These are phyloP conservation scores for Drosophila teissieri DNA, from an alignment of 1,140 invertebrate species.

Conservation along the genomic window DNA sequence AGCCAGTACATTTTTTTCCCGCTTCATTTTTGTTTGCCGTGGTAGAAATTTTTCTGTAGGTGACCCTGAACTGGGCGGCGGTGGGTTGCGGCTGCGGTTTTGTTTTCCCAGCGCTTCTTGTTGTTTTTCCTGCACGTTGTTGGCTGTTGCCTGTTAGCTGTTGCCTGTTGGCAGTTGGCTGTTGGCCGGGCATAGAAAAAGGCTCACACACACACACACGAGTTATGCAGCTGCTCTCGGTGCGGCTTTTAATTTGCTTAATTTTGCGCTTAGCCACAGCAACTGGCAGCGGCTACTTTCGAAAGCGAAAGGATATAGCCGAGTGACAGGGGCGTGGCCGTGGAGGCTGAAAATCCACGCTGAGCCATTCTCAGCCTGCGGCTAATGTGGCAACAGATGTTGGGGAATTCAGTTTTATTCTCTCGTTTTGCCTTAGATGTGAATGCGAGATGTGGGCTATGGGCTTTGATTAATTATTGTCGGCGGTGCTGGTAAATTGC, in stretches of 20 bases:
- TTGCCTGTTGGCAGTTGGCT: neutral
- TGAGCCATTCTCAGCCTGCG: constrained; percentile 27
- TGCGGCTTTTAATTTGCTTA: constrained; percentile 82
- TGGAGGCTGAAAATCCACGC: constrained; percentile 3
- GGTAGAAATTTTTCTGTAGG: constrained; percentile 55
- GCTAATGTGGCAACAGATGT: constrained; percentile 78
- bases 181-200: constrained; percentile 31
- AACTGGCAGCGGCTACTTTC: constrained; percentile 63
- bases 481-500: neutral
- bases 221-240: constrained; percentile 72
- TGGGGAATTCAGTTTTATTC: constrained; percentile 29
- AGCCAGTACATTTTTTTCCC: constrained; percentile 37
- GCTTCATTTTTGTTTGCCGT: constrained; percentile 30
- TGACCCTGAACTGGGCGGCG: constrained; percentile 63
- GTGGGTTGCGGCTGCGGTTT: constrained; percentile 45
- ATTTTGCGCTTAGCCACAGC: constrained; percentile 78
- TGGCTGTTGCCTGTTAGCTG: neutral
- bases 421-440: constrained; percentile 42
- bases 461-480: constrained; percentile 44
- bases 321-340: constrained; percentile 15
- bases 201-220: constrained; percentile 36
- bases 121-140: constrained; percentile 20
- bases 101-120: constrained; percentile 36
- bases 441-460: constrained; percentile 26
- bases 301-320: constrained; percentile 45